Evolutionary conservation across 1,140 invertebrate species (phyloP).

Genomic region (Dufourea novaeangliae): DNA sequence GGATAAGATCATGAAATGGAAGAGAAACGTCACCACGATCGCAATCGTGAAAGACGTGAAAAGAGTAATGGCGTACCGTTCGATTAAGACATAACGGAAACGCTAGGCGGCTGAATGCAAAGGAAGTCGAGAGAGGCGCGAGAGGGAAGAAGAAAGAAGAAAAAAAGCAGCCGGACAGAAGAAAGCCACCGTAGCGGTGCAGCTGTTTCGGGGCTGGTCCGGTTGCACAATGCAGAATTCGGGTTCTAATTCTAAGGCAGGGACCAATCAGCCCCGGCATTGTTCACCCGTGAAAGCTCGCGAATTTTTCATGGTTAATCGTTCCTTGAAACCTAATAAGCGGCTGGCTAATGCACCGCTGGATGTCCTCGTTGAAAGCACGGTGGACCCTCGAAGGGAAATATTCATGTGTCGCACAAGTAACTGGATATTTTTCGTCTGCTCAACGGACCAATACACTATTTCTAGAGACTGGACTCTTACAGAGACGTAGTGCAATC

Average conservation of each 20-base stretch:
- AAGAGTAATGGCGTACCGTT: constrained; percentile 19
- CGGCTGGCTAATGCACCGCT: constrained; percentile 30
- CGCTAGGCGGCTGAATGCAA: constrained; percentile 37
- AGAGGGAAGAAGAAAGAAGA: constrained; percentile 7
- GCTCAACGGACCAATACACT: neutral
- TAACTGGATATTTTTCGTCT: neutral
- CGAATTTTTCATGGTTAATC: constrained; percentile 65
- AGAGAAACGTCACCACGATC: neutral
- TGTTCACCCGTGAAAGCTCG: constrained; percentile 67
- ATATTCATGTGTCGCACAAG: neutral
- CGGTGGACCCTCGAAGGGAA: neutral
- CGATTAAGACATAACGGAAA: constrained; percentile 42
- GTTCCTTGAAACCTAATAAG: constrained; percentile 66
- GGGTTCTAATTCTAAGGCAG: constrained; percentile 71
- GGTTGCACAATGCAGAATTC: constrained; percentile 67
- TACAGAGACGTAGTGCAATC: too few relatives aligned
- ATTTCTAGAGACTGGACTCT: too few relatives aligned
- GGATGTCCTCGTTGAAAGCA: constrained; percentile 8
- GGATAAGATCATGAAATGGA: neutral
- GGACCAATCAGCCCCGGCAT: constrained; percentile 71
- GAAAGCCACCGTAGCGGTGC: constrained; percentile 45
- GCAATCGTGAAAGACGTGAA: constrained; percentile 7
- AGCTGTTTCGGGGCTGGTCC: constrained; percentile 65
- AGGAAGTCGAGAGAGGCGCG: constrained; percentile 42
- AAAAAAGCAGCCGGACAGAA: constrained; percentile 36